Evolutionary conservation across 2,797 vertebrate genomes (phyloP).

Genomic region (Chiloscyllium punctatum): DNA sequence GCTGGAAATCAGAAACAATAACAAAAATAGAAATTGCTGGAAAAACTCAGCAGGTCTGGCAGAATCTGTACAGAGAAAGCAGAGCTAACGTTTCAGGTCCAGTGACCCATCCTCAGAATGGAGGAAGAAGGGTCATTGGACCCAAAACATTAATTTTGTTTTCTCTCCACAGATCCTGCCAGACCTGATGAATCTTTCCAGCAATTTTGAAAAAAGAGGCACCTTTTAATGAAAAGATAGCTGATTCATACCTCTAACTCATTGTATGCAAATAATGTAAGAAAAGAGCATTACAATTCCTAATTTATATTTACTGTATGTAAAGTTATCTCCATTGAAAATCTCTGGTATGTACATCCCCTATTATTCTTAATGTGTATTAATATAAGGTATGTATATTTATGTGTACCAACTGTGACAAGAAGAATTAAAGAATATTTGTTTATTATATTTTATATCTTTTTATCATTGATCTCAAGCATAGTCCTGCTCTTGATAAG

Average conservation of each 20-base stretch:
- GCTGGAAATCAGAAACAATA: too few species aligned
- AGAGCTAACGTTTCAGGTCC: too few species aligned
- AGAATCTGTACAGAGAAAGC: too few species aligned
- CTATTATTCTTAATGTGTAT: not conserved
- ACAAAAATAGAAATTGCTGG: too few species aligned
- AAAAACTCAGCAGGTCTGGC: too few species aligned
- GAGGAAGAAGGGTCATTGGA: too few species aligned
- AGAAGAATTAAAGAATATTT: not conserved
- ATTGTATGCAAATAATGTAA: not conserved
- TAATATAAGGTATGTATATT: not conserved
- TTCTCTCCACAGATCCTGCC: too few species aligned
- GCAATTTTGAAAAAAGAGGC: too few species aligned
- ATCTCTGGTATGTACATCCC: not conserved
- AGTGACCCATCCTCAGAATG: too few species aligned
- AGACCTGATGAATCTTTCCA: too few species aligned
- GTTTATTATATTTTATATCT: not conserved
- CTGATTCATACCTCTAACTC: not conserved
- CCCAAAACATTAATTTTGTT: too few species aligned
- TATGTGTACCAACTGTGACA: not conserved
- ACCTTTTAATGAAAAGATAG: not conserved
- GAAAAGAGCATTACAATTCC: not conserved
- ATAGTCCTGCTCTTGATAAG: not conserved
- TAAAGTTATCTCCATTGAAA: not conserved
- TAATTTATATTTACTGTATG: not conserved
- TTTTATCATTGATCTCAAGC: not conserved